Evolutionary conservation across 2,113 vertebrate species (phyloP).

Genomic region (Microtus oregoni): DNA sequence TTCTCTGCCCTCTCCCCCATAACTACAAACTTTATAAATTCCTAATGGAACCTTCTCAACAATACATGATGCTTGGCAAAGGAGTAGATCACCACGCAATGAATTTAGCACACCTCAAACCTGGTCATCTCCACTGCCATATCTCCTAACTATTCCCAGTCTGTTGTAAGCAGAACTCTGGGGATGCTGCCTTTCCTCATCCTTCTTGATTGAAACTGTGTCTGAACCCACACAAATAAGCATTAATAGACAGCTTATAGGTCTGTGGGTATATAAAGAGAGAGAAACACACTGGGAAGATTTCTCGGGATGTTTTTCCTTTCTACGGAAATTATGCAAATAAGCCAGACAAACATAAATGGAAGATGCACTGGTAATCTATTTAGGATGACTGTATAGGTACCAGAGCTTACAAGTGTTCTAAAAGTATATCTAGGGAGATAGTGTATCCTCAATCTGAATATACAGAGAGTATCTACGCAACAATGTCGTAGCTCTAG

Average conservation of each 20-base stretch:
- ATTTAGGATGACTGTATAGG: neutral
- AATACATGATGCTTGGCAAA: neutral
- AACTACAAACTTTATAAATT: neutral
- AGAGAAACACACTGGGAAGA: neutral
- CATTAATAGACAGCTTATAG: neutral
- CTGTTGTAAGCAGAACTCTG: neutral
- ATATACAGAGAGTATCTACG: neutral
- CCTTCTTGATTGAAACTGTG: slow-evolving; percentile 1
- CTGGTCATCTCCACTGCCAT: neutral
- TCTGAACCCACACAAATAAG: neutral
- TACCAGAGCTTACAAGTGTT: neutral
- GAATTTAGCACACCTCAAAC: neutral
- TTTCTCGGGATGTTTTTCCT: neutral
- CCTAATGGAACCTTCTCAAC: neutral
- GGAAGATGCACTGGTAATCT: neutral
- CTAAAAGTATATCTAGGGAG: neutral
- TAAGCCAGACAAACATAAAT: too few relatives aligned
- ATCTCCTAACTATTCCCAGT: neutral
- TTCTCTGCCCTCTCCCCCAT: neutral
- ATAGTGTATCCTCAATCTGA: neutral
- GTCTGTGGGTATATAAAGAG: neutral
- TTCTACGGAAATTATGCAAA: neutral
- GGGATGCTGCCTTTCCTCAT: neutral
- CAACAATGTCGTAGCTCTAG: neutral
- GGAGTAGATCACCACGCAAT: neutral